Evolutionary conservation across 2,113 vertebrate genomes (phyloP).

Genomic region (Syngnathus scovelli): DNA sequence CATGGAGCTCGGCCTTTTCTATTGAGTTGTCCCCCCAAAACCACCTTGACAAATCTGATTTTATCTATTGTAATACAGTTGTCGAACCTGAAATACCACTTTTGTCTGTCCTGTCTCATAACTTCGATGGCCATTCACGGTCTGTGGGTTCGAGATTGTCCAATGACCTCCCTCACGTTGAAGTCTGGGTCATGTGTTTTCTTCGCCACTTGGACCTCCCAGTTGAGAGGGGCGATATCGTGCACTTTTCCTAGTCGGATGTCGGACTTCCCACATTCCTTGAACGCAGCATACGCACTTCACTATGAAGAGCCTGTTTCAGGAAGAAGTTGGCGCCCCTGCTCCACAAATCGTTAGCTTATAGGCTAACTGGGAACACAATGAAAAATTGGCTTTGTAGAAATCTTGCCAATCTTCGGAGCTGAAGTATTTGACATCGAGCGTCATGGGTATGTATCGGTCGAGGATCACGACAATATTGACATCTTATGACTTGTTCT

Average conservation of each 20-base stretch:
- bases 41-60: too few species aligned
- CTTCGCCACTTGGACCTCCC: too few species aligned
- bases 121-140: neutral
- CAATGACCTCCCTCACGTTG: too few species aligned
- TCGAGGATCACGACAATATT: neutral
- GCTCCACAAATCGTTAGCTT: slow-evolving; percentile 28
- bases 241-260: too few species aligned
- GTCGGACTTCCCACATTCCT: too few species aligned
- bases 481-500: neutral
- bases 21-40: too few species aligned
- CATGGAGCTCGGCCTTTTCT: too few species aligned
- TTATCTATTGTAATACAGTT: too few species aligned
- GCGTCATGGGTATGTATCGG: slow-evolving; percentile 60
- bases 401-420: neutral
- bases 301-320: slow-evolving; percentile 46
- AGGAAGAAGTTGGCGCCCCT: slow-evolving; percentile 69
- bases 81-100: too few species aligned
- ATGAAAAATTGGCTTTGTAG: neutral
- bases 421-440: slow-evolving; percentile 32
- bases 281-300: too few species aligned
- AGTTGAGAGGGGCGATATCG: too few species aligned
- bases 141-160: neutral
- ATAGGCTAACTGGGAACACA: slow-evolving; percentile 39
- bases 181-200: too few species aligned
- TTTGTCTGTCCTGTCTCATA: neutral